Percentiles rank a stretch among this genome's conserved stretches.
Evolutionary conservation across 2,113 vertebrate genomes (phyloP).

Genomic region (Leptosomus discolor): DNA sequence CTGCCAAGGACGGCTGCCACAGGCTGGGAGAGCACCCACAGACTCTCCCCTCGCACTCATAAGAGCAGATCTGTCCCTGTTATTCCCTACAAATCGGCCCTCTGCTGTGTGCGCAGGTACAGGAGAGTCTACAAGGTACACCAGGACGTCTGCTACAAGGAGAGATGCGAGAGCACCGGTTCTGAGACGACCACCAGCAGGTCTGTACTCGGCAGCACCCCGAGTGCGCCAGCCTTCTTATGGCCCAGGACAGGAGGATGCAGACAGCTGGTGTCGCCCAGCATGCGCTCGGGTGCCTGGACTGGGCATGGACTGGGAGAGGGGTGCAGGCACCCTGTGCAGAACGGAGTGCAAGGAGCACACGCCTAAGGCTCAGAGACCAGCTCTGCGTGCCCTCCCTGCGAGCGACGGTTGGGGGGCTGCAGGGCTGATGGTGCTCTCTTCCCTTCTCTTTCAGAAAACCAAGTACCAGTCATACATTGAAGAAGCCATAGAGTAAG

Average conservation of each 20-base stretch:
- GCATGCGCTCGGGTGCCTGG: accelerated
- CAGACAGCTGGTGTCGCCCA: background rate
- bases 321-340: too few species aligned
- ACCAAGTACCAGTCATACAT: conserved; percentile 67
- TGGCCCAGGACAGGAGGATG: background rate
- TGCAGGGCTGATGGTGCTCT: background rate
- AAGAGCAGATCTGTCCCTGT: background rate
- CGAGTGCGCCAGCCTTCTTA: accelerated
- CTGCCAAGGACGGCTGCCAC: background rate
- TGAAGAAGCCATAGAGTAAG: conserved; percentile 67
- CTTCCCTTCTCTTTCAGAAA: conserved; percentile 66
- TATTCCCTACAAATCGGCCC: background rate
- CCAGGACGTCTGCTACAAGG: conserved; percentile 88
- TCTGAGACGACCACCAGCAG: conserved; percentile 72
- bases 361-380: accelerated
- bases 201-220: background rate
- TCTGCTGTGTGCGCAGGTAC: conserved; percentile 77
- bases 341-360: accelerated
- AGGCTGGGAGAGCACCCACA: background rate
- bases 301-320: background rate
- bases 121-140: conserved; percentile 88
- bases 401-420: accelerated
- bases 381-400: accelerated
- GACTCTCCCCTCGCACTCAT: too few species aligned
- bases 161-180: conserved; percentile 82